These are phyloP conservation scores for Spodoptera picta DNA, from an alignment of 2,888 invertebrate species.

Conservation along the genomic window DNA sequence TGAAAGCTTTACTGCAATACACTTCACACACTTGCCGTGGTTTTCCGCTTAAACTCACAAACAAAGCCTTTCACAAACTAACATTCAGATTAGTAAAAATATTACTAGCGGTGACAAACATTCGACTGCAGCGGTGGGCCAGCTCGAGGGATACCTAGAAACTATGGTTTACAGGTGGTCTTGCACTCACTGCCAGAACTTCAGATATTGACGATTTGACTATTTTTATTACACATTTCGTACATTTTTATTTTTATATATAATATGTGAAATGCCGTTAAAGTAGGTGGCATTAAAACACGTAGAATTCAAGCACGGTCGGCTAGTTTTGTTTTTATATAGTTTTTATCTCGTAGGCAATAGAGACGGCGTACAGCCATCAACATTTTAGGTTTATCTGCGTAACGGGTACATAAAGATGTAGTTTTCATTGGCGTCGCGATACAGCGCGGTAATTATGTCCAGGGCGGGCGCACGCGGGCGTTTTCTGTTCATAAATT, in stretches of 20 bases:
- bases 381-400: conserved; percentile 80
- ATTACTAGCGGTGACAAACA: conserved; percentile 14
- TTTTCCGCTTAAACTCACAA: conserved; percentile 24
- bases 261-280: conserved; percentile 47
- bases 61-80: conserved; percentile 20
- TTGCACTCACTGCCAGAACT: conserved; percentile 5
- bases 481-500: conserved; percentile 70
- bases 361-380: conserved; percentile 62
- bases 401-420: conserved; percentile 75
- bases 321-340: conserved; percentile 44
- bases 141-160: background rate
- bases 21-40: conserved; percentile 12
- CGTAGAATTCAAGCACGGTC: conserved; percentile 24
- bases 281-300: conserved; percentile 34
- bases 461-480: conserved; percentile 58
- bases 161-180: conserved; percentile 21
- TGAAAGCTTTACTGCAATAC: conserved; percentile 24
- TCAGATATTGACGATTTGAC: too few species aligned
- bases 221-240: conserved; percentile 1
- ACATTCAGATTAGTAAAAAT: conserved; percentile 30
- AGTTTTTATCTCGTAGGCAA: conserved; percentile 68
- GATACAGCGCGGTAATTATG: conserved; percentile 75
- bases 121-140: background rate
- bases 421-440: conserved; percentile 77
- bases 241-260: conserved; percentile 32